Conservation (phyloP, 2,888 invertebrate species). For the Rhaphigaster nebulosa region DNA sequence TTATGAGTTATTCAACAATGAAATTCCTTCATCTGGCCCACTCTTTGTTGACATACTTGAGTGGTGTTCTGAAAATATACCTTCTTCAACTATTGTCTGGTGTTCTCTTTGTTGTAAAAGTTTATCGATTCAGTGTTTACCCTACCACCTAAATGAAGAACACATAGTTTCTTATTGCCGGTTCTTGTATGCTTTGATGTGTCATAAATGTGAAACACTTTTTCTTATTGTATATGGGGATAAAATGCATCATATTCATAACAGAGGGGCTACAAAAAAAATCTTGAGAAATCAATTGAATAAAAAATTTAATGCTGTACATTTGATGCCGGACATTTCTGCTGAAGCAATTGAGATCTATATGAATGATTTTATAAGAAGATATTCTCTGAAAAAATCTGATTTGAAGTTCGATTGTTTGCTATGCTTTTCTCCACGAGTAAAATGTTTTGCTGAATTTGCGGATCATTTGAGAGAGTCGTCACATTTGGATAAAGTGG, state of each 20-base stretch:
- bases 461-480: background rate
- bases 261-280: background rate
- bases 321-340: constrained; percentile 17
- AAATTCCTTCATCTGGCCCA: background rate
- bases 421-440: background rate
- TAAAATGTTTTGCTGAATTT: background rate
- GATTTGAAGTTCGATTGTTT: background rate
- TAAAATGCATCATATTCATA: constrained; percentile 33
- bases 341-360: background rate
- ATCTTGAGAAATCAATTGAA: background rate
- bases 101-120: constrained; percentile 35
- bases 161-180: background rate
- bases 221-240: background rate
- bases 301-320: constrained; percentile 1
- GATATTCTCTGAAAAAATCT: background rate
- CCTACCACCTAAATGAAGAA: background rate
- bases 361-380: background rate
- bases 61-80: constrained; percentile 41
- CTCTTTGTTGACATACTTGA: constrained; percentile 13
- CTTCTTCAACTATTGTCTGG: background rate
- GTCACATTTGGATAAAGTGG: background rate
- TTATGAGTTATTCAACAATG: constrained; percentile 1
- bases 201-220: constrained; percentile 32
- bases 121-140: background rate
- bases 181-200: background rate